Evolutionary conservation across 2,888 invertebrate genomes (phyloP).

Genomic region (Fissipunctia ypsillon): DNA sequence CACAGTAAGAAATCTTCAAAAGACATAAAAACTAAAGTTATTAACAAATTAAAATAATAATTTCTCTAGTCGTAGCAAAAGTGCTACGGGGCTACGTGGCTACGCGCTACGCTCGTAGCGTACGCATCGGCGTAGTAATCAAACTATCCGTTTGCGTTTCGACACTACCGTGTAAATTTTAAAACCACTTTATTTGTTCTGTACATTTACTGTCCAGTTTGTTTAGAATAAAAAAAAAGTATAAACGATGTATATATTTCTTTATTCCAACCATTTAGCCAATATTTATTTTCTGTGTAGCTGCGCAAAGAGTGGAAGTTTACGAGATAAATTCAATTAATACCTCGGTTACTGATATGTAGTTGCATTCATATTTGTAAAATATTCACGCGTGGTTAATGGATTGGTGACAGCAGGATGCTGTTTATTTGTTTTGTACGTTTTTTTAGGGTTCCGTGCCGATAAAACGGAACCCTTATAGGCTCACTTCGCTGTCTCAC

Average conservation of each 20-base stretch:
- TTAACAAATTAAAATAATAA: constrained; percentile 1
- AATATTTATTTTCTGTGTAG: constrained; percentile 40
- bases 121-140: constrained; percentile 18
- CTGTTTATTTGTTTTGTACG: neutral
- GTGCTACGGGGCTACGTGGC: constrained; percentile 49
- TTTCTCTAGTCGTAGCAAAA: constrained; percentile 33
- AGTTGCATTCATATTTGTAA: neutral
- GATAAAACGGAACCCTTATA: no score
- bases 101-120: constrained; percentile 63
- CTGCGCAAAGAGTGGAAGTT: constrained; percentile 24
- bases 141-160: constrained; percentile 37
- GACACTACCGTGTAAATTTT: constrained; percentile 35
- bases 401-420: neutral
- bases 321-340: constrained; percentile 31
- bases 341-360: neutral
- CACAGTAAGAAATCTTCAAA: neutral
- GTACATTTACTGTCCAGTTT: constrained; percentile 30
- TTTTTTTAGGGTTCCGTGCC: no score
- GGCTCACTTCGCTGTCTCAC: no score
- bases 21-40: neutral
- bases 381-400: neutral
- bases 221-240: constrained; percentile 26
- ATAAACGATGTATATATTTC: neutral
- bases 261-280: constrained; percentile 48
- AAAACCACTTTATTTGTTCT: constrained; percentile 40